Conservation (phyloP, 2,113 vertebrate genomes). For the Mastomys natalensis region DNA sequence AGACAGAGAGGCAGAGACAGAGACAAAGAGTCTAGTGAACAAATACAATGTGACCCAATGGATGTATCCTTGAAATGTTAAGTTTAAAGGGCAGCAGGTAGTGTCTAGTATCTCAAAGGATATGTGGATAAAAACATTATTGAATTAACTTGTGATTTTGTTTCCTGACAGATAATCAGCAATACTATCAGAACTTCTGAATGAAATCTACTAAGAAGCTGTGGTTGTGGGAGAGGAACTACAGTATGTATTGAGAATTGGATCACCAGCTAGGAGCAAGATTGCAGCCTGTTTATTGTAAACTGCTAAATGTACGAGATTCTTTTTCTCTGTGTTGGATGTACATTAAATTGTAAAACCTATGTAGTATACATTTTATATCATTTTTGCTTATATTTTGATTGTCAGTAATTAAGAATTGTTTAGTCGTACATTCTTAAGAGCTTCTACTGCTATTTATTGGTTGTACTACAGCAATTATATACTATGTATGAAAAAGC, state of each 20-base stretch:
- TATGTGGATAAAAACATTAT: rapidly evolving
- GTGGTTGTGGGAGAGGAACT: not conserved
- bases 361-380: not conserved
- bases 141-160: not conserved
- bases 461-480: not conserved
- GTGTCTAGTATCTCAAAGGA: not conserved
- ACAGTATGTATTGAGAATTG: not conserved
- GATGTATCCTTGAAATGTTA: not conserved
- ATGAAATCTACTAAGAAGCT: not conserved
- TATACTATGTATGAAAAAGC: not conserved
- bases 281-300: not conserved
- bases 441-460: not conserved
- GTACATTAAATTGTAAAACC: not conserved
- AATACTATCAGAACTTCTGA: not conserved
- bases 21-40: not conserved
- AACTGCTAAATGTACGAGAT: not conserved
- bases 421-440: not conserved
- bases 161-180: not conserved
- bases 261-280: not conserved
- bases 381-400: not conserved
- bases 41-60: not conserved
- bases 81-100: not conserved
- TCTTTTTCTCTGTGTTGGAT: rapidly evolving
- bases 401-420: not conserved
- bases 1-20: not conserved